phyloP scores from a whole-genome alignment of 2,888 invertebrate genomes.

The Mesorhabditis sp. region DNA sequence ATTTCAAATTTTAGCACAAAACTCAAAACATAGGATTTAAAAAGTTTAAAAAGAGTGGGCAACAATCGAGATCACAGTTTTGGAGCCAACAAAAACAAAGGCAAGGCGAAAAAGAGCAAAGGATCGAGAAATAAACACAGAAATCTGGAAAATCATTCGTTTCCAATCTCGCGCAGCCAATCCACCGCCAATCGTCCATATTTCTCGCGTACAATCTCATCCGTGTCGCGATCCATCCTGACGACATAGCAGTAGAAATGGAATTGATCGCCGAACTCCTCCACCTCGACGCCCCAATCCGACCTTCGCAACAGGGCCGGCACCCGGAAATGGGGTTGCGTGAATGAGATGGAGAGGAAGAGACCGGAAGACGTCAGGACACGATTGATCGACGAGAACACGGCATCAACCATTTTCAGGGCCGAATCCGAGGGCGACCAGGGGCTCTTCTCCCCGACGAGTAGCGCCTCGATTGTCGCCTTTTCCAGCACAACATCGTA shows the following conservation, averaged over 20 bases:
- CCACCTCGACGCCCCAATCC: constrained; percentile 34
- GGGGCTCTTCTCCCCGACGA: constrained; percentile 57
- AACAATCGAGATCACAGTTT: no score
- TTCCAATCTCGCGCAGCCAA: not conserved
- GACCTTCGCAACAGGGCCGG: constrained; percentile 41
- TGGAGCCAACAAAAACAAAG: no score
- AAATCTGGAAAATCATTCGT: no score
- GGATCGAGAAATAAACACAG: no score
- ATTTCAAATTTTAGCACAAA: no score
- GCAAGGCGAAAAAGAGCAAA: no score
- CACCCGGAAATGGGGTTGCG: constrained; percentile 61
- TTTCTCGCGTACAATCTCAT: not conserved
- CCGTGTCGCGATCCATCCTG: constrained; percentile 19
- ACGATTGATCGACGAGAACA: constrained; percentile 54
- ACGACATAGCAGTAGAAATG: constrained; percentile 47
- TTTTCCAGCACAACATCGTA: constrained; percentile 63
- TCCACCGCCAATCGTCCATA: not conserved
- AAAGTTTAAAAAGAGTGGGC: no score
- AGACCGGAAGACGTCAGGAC: constrained; percentile 19
- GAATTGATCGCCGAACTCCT: constrained; percentile 40
- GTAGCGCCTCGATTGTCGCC: constrained; percentile 61
- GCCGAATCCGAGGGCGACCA: constrained; percentile 43
- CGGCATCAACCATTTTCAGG: constrained; percentile 31
- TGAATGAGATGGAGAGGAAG: constrained; percentile 59
- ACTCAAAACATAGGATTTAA: no score